phyloP scores from a whole-genome alignment of 2,797 vertebrate genomes.

The Myotis vivesi region DNA sequence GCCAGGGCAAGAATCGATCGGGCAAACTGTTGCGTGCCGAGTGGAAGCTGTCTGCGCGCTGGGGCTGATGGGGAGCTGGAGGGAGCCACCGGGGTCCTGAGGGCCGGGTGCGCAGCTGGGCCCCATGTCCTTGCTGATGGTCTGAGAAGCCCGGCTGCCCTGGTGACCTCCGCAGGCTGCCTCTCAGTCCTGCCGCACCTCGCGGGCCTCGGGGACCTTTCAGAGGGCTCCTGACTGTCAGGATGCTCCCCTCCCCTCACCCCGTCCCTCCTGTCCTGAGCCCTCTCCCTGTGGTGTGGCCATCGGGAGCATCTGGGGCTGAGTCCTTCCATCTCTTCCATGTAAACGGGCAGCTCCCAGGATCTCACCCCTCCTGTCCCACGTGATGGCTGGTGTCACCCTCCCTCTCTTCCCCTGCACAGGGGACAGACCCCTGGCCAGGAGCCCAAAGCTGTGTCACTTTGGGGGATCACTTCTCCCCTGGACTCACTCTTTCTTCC shows the following conservation, averaged over 20 bases:
- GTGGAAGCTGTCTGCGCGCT: background rate
- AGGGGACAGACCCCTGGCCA: background rate
- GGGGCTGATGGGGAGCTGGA: background rate
- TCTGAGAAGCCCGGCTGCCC: background rate
- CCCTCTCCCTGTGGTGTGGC: background rate
- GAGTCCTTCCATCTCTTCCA: background rate
- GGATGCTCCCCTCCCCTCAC: background rate
- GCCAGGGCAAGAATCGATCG: background rate
- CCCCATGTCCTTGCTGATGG: background rate
- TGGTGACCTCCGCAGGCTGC: background rate
- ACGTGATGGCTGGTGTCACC: background rate
- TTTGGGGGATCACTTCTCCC: accelerated
- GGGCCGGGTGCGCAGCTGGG: background rate
- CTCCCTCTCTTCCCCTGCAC: background rate
- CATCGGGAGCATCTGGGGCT: background rate
- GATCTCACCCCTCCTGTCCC: background rate
- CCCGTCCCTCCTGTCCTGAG: background rate
- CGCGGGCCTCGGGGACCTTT: background rate
- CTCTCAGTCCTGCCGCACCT: background rate
- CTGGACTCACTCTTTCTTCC: background rate
- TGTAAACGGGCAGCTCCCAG: background rate
- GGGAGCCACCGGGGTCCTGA: background rate
- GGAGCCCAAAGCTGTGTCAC: background rate
- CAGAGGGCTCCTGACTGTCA: background rate
- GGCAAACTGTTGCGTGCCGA: background rate